Conservation (phyloP, 1,140 invertebrate genomes). For the Drosophila fuyamai region DNA sequence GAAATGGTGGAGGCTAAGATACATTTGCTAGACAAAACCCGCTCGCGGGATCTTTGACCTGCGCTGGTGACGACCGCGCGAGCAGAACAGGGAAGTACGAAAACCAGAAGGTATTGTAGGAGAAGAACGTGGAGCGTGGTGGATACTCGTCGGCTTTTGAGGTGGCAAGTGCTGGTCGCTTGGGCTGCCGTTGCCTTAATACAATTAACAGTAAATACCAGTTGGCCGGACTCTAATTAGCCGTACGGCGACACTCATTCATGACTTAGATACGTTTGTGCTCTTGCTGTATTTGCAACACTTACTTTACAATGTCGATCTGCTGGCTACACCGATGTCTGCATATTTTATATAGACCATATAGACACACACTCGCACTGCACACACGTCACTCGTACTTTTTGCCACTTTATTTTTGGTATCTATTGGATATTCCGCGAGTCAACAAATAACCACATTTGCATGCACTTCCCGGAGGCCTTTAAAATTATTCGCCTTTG, state of each 20-base stretch:
- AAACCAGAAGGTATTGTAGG: conserved; percentile 16
- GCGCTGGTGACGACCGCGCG: conserved; percentile 73
- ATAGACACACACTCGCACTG: conserved; percentile 27
- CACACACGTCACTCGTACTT: conserved; percentile 40
- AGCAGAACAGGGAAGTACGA: conserved; percentile 39
- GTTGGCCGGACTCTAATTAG: conserved; percentile 73
- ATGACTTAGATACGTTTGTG: conserved; percentile 4
- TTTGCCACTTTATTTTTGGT: conserved; percentile 33
- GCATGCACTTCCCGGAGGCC: conserved; percentile 70
- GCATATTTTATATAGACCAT: conserved; percentile 64
- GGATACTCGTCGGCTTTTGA: conserved; percentile 27
- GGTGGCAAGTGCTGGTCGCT: conserved; percentile 62
- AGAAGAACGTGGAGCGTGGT: conserved; percentile 72
- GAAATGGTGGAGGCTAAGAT: conserved; percentile 54
- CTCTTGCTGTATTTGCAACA: conserved; percentile 27
- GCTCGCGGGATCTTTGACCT: conserved; percentile 82
- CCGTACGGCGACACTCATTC: conserved; percentile 29
- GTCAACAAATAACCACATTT: conserved; percentile 63
- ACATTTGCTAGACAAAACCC: conserved; percentile 78
- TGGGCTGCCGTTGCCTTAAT: conserved; percentile 53
- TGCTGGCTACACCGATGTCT: conserved; percentile 41
- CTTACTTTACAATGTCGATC: conserved; percentile 59
- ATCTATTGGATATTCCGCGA: conserved; percentile 60
- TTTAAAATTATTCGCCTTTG: conserved; percentile 32
- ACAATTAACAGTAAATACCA: conserved; percentile 82